These are phyloP conservation scores for Microtus richardsoni DNA, from an alignment of 2,113 vertebrate genomes.

Conservation along the genomic window DNA sequence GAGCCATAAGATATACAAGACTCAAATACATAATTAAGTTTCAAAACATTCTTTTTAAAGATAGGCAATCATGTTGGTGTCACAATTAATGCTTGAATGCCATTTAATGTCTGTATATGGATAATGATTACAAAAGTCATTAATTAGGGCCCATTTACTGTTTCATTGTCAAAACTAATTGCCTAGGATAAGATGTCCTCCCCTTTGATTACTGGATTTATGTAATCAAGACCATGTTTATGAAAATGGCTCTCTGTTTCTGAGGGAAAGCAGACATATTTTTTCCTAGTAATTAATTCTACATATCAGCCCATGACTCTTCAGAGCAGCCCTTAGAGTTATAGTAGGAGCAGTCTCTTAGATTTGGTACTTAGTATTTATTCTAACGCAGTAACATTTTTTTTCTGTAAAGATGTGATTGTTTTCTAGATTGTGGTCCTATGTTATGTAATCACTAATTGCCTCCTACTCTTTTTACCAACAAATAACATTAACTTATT, in stretches of 20 bases:
- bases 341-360: neutral
- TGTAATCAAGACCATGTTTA: conserved; percentile 51
- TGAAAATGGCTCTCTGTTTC: neutral
- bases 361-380: neutral
- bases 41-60: conserved; percentile 56
- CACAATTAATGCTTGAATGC: conserved; percentile 52
- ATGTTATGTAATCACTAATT: neutral
- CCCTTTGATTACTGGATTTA: conserved; percentile 63
- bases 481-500: neutral
- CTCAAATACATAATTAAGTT: conserved; percentile 70
- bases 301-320: neutral
- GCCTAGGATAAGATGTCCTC: conserved; percentile 52
- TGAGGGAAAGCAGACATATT: neutral
- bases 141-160: conserved; percentile 71
- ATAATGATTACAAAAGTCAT: conserved; percentile 70
- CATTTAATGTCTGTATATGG: conserved; percentile 57
- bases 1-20: conserved; percentile 35
- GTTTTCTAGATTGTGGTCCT: neutral
- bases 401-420: neutral
- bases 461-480: neutral
- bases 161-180: conserved; percentile 76
- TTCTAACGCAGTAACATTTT: neutral
- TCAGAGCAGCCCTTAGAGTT: neutral
- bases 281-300: neutral
- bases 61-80: conserved; percentile 67